A percentile compares a stretch with the other conserved stretches of the same genome.
Evolutionary conservation across 2,888 invertebrate genomes (phyloP).

Genomic region (Caenorhabditis sp.): DNA sequence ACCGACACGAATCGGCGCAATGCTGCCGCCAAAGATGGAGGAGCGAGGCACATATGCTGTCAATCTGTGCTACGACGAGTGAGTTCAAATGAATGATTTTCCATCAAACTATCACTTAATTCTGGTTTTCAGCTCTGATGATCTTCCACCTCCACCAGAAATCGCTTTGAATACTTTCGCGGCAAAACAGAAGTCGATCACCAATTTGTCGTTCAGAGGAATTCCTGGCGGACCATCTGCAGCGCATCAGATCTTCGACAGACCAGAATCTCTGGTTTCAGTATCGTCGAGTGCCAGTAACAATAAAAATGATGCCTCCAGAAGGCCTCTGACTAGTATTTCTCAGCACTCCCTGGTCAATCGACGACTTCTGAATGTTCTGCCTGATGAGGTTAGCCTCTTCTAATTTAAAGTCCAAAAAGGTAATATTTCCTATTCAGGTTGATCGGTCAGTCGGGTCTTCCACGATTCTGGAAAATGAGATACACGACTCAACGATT

Average conservation of each 20-base stretch:
- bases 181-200: slow-evolving; percentile 64
- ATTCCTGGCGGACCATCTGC: slow-evolving; percentile 50
- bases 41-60: slow-evolving; percentile 17
- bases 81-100: slow-evolving; percentile 4
- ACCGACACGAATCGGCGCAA: neutral
- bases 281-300: slow-evolving; percentile 35
- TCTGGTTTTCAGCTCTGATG: slow-evolving; percentile 46
- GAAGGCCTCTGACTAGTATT: slow-evolving; percentile 39
- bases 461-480: slow-evolving; percentile 74
- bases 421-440: slow-evolving; percentile 19
- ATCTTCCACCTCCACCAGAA: slow-evolving; percentile 65
- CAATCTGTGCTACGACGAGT: slow-evolving; percentile 50
- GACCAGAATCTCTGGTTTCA: slow-evolving; percentile 66
- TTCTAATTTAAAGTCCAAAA: too few species aligned
- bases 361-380: slow-evolving; percentile 59
- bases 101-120: neutral
- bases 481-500: slow-evolving; percentile 54
- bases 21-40: slow-evolving; percentile 26
- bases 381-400: slow-evolving; percentile 68
- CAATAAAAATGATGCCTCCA: neutral
- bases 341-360: slow-evolving; percentile 60
- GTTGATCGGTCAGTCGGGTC: slow-evolving; percentile 74
- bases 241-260: slow-evolving; percentile 67
- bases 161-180: slow-evolving; percentile 69
- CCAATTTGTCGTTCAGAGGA: slow-evolving; percentile 69